These are phyloP conservation scores for Samia ricini DNA, from an alignment of 1,140 invertebrate genomes.

Conservation along the genomic window DNA sequence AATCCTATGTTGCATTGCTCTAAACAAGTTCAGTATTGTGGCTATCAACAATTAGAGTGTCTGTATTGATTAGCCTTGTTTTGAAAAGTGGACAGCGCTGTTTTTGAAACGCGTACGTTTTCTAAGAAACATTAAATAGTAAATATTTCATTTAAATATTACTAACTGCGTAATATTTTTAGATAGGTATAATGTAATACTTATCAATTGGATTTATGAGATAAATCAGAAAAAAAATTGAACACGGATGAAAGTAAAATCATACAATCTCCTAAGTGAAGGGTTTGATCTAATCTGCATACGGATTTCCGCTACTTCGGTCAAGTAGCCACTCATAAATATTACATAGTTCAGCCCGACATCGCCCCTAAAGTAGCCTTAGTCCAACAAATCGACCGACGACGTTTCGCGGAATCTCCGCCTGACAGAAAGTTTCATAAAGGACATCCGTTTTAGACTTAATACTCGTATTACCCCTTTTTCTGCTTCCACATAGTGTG, in stretches of 20 bases:
- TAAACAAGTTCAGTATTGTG: no score
- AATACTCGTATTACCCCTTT: background rate
- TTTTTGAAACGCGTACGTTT: no score
- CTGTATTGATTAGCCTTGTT: no score
- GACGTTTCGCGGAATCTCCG: constrained; percentile 6
- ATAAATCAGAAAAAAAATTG: background rate
- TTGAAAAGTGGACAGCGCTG: no score
- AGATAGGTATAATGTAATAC: background rate
- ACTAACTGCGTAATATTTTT: no score
- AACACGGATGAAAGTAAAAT: background rate
- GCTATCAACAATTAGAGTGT: no score
- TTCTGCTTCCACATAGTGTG: no score
- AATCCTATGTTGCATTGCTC: no score
- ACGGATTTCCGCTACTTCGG: constrained; percentile 1
- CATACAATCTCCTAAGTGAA: background rate
- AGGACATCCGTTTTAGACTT: background rate
- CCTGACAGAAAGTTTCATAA: constrained; percentile 7
- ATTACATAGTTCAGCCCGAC: background rate
- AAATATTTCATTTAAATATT: no score
- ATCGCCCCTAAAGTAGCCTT: constrained; percentile 3
- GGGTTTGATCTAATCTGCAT: constrained; percentile 5
- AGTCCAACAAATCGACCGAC: constrained; percentile 17
- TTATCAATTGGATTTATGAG: background rate
- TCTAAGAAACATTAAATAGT: no score
- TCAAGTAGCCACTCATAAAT: constrained; percentile 1